These are phyloP conservation scores for Eublepharis macularius DNA, from an alignment of 2,113 vertebrate species.

Conservation along the genomic window DNA sequence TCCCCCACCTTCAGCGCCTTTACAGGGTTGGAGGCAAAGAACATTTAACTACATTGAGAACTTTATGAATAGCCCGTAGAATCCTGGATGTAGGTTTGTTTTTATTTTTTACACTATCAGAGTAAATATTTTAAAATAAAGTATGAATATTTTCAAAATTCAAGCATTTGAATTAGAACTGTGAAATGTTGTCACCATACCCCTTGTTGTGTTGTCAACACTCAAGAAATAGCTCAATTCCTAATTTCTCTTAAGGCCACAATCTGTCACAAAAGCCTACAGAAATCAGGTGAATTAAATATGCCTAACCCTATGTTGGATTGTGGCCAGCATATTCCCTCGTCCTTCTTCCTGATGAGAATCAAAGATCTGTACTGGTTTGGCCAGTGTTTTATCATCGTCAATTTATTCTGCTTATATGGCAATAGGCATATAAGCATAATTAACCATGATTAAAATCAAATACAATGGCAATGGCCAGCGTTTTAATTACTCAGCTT, in stretches of 20 bases:
- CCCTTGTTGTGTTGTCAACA: no score
- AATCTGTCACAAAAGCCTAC: background rate
- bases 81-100: background rate
- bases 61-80: no score
- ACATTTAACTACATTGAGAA: background rate
- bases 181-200: no score
- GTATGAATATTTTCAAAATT: background rate
- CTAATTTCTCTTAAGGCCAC: background rate
- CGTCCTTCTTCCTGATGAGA: background rate
- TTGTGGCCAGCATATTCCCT: background rate
- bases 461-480: no score
- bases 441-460: no score
- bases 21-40: no score
- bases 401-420: no score
- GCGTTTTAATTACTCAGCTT: no score
- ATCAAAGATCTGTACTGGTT: background rate
- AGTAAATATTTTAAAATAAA: background rate
- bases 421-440: no score
- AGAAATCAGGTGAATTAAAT: no score
- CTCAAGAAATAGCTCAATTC: no score
- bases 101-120: background rate
- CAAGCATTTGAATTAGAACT: background rate
- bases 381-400: background rate
- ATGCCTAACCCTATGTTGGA: no score
- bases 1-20: background rate